A percentile compares a stretch with the other conserved stretches of the same genome.
Evolutionary conservation across 2,797 vertebrate species (phyloP).

Genomic region (Cynodonichthys magdalenae): DNA sequence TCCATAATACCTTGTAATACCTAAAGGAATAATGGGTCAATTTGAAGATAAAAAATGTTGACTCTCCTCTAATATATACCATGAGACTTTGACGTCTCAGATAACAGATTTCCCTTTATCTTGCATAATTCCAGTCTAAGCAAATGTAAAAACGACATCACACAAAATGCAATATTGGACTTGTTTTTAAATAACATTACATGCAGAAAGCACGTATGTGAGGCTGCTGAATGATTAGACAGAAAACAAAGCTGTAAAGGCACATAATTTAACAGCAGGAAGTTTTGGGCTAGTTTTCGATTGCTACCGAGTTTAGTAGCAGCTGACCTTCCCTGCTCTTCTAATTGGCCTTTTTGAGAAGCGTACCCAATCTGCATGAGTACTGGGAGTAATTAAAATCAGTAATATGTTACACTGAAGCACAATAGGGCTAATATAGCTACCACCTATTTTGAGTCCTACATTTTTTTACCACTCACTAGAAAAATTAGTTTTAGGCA

Average conservation of each 20-base stretch:
- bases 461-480: background rate
- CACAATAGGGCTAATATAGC: constrained; percentile 49
- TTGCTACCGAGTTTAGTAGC: constrained; percentile 35
- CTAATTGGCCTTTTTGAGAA: constrained; percentile 70
- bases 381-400: constrained; percentile 69
- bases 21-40: too few species aligned
- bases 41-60: too few species aligned
- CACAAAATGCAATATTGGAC: background rate
- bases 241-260: background rate
- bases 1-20: too few species aligned
- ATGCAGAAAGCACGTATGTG: background rate
- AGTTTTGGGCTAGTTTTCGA: constrained; percentile 20
- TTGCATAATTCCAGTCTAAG: too few species aligned
- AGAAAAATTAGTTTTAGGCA: too few species aligned
- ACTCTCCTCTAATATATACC: background rate
- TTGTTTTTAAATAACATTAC: background rate
- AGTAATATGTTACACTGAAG: constrained; percentile 40
- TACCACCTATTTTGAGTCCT: constrained; percentile 32
- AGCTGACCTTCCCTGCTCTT: constrained; percentile 57
- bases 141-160: background rate
- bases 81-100: background rate
- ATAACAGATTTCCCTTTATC: background rate
- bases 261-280: constrained; percentile 8
- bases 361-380: constrained; percentile 53
- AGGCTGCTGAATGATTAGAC: background rate